phyloP scores from a whole-genome alignment of 2,797 vertebrate species.

The Myoxocephalus aenaeus region DNA sequence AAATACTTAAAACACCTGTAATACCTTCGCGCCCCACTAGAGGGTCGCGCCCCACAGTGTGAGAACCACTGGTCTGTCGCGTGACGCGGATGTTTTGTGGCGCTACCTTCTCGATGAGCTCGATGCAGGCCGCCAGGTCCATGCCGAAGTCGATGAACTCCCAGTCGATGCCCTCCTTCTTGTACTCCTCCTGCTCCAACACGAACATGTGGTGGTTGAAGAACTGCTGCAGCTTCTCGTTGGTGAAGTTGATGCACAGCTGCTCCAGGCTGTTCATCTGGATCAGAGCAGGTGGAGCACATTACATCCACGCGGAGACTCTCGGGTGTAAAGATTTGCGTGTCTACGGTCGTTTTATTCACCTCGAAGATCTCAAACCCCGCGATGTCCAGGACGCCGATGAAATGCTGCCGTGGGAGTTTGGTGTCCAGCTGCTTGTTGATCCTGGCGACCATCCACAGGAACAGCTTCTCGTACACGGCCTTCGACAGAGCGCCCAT shows the following conservation, averaged over 20 bases:
- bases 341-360: background rate
- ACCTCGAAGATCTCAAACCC: constrained; percentile 92
- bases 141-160: constrained; percentile 83
- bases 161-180: constrained; percentile 84
- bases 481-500: constrained; percentile 88
- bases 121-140: constrained; percentile 83
- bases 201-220: constrained; percentile 86
- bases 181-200: constrained; percentile 85
- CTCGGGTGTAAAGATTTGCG: no score
- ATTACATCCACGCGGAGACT: no score
- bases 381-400: constrained; percentile 88
- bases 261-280: constrained; percentile 76
- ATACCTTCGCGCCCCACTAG: no score
- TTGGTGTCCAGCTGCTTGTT: constrained; percentile 90
- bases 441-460: constrained; percentile 90
- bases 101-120: constrained; percentile 76
- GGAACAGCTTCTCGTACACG: constrained; percentile 88
- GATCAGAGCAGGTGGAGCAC: background rate
- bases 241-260: constrained; percentile 84
- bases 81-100: no score
- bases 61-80: no score
- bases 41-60: no score
- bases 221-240: constrained; percentile 84
- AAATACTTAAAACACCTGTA: no score
- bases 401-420: constrained; percentile 88